phyloP scores from a whole-genome alignment of 2,797 vertebrate species.

The Cuculus canorus region DNA sequence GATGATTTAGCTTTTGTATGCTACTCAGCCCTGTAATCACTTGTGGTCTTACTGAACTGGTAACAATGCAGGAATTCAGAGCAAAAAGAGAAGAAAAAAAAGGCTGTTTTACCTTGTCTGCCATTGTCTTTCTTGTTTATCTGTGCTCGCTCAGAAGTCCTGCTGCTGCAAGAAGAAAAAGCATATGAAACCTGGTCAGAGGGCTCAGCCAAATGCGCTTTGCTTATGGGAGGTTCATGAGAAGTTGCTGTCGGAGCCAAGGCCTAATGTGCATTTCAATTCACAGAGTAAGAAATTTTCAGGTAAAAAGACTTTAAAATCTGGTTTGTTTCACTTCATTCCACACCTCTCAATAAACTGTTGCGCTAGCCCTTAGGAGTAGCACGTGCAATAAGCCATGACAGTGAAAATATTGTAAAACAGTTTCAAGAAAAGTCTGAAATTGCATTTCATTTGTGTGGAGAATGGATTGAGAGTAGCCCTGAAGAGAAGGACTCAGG shows the following conservation, averaged over 20 bases:
- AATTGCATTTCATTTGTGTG: background rate
- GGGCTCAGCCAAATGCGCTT: background rate
- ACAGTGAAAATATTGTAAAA: background rate
- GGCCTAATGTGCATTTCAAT: background rate
- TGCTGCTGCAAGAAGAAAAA: background rate
- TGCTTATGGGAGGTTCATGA: background rate
- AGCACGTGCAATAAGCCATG: background rate
- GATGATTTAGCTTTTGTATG: background rate
- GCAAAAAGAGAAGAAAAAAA: background rate
- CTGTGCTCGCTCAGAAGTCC: background rate
- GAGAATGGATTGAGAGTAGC: too few relatives aligned
- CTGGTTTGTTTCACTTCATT: background rate
- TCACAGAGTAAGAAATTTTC: background rate
- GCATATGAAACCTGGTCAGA: background rate
- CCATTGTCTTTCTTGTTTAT: background rate
- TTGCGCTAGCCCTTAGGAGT: background rate
- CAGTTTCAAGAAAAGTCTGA: background rate
- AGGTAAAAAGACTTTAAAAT: background rate
- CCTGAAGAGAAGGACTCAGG: too few relatives aligned
- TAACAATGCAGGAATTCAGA: background rate
- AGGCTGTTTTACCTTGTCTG: background rate
- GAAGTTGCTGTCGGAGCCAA: background rate
- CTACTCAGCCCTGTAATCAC: background rate
- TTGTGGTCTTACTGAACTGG: fast-evolving
- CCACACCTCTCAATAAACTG: background rate